Evolutionary conservation across 2,888 invertebrate genomes (phyloP).

Genomic region (Erpobdella octoculata): DNA sequence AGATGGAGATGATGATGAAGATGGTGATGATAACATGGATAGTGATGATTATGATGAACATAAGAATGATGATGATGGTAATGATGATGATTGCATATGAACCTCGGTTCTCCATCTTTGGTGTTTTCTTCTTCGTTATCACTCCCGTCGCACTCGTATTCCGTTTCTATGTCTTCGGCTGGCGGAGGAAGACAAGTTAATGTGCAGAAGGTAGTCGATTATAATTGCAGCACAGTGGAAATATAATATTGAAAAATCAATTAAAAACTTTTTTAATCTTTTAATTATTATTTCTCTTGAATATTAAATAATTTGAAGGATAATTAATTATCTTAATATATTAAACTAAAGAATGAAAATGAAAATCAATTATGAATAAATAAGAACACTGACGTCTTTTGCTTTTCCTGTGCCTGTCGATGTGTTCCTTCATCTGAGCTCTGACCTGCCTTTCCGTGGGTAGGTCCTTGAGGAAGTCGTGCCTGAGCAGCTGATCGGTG

Average conservation of each 20-base stretch:
- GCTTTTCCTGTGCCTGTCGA: slow-evolving; percentile 64
- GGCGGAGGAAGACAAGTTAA: no score
- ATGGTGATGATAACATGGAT: no score
- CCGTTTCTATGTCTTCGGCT: slow-evolving; percentile 51
- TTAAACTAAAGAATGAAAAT: neutral
- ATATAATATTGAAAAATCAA: no score
- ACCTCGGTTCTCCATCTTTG: slow-evolving; percentile 64
- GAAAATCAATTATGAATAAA: neutral
- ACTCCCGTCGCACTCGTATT: slow-evolving; percentile 73
- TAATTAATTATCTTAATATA: neutral
- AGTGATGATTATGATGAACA: no score
- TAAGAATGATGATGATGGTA: neutral
- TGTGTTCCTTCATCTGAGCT: slow-evolving; percentile 97
- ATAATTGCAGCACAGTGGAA: no score
- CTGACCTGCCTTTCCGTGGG: slow-evolving; percentile 95
- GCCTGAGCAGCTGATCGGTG: slow-evolving; percentile 92
- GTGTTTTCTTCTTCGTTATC: slow-evolving; percentile 90
- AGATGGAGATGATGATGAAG: no score
- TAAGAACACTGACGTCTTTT: slow-evolving; percentile 32
- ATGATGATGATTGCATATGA: neutral
- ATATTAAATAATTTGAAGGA: neutral
- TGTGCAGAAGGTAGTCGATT: no score
- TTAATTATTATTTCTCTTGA: no score
- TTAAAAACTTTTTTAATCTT: no score
- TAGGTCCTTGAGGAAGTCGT: slow-evolving; percentile 95